Evolutionary conservation across 2,797 vertebrate species (phyloP), one percentile per base, ranked within the genome.

Genomic region (Neosilurus mollespiculum): DNA sequence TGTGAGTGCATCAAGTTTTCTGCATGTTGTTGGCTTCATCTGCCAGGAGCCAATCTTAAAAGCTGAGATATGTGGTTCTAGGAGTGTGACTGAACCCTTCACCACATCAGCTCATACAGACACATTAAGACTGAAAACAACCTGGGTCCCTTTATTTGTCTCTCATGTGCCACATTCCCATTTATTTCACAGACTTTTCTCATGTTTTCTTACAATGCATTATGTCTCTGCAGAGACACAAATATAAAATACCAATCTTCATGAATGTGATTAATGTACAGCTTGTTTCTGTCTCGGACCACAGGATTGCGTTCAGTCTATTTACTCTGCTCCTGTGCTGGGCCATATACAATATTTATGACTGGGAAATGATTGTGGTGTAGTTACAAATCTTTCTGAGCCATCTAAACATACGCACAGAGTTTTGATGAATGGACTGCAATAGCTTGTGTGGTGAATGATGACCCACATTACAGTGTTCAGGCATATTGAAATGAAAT

Each of bases 401-500:
- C 61, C 81, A 67, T 69, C 72, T 54, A 76, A 58, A 83, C 30
- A 69, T 37, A 37, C 53, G 9, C 22, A 18, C 16, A 76, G 81
- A 26, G 20, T 82, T 54, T 82, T 82, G 51, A 75, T 77, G 34
- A 59, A 83, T 77, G 64, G 30, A 77, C 3, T 43, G 51, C 30
- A 67, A 24, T 67, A 43, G 37, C 62, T 20, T 26, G 51, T 77
- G 72, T 65, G 59, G 49, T 65, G 71, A 65, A 75, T n/a, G 11
- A 77, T 9, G 72, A 67, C 10, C 72, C 61, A 20, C 1, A 58
- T 62, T 53, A 89, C 15, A 0, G 15, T 80, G 22, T 88, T 87
- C 15, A 37, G 77, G 83, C 87, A 82, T 34, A 92, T 71, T 14
- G 64, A 87, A 16, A 93, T 67, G 14, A 92, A 91, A 30, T 83